Evolutionary conservation across 2,888 invertebrate species (phyloP), one percentile per base, ranked within the genome.

Genomic region (Protodeltote pygarga): DNA sequence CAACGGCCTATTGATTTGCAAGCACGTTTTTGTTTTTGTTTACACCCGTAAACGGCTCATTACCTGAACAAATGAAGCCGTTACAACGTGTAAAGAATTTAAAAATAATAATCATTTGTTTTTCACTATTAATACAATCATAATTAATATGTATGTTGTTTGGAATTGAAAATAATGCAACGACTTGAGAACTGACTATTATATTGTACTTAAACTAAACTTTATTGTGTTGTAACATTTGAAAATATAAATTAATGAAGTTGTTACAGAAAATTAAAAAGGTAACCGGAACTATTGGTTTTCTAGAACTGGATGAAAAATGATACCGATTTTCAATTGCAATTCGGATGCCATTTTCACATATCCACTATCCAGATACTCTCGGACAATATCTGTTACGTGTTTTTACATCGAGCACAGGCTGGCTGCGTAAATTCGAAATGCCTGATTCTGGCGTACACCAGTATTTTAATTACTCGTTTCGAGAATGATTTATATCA

Each of bases 401-500:
- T 65, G 58, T 69, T 71, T 68, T 65, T 58, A 65, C 60, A 59
- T 54, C 57, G 68, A 45, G 59, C 60, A 52, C 54, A 45, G 60
- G 50, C 41, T 40, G 50, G 50, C 49, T 72, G 75, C 84, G 83
- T 84, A 79, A 81, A 88, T 87, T 80, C 82, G 75, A 79, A 83
- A 81, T 76, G 85, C 82, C 85, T 83, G 89, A 89, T 89, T 87
- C 85, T 83, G 86, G 82, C 81, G 77, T 85, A 77, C 83, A 84
- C 81, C 83, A 87, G 87, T 84, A 83, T 92, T 92, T 92, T 92
- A 92, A 92, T 92, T 91, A 92, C 89, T 90, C 82, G 87, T 87
- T 89, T 87, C 76, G 77, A 74, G 83, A 84, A 91, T 92, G 92
- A 92, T 92, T 92, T 90, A 92, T 88, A 75, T 74, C 75, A 75